These are phyloP conservation scores for Cantharis nigra DNA, from an alignment of 2,888 invertebrate species.

Conservation along the genomic window DNA sequence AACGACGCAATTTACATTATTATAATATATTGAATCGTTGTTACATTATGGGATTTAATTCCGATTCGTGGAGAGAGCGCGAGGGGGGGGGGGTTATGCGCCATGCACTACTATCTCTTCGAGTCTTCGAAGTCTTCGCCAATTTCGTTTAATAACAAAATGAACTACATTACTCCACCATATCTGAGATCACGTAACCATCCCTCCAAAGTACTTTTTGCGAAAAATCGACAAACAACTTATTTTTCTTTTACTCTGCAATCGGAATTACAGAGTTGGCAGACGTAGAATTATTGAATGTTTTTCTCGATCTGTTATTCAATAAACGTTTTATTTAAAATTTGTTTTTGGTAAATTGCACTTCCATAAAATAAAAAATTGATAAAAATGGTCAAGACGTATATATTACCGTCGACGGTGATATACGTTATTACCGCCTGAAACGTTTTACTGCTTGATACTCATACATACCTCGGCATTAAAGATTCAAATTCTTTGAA, in stretches of 20 bases:
- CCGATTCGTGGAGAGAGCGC: neutral
- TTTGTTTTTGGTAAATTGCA: neutral
- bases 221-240: neutral
- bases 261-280: neutral
- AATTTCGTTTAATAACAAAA: neutral
- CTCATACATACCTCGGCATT: neutral
- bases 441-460: slow-evolving; percentile 1
- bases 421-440: neutral
- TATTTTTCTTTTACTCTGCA: neutral
- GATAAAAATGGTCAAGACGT: neutral
- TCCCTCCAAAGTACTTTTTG: neutral
- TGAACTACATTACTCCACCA: neutral
- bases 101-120: neutral
- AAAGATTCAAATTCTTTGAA: slow-evolving; percentile 1
- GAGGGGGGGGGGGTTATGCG: neutral
- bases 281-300: neutral
- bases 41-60: neutral
- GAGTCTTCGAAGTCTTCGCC: neutral
- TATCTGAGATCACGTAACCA: neutral
- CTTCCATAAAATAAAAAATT: neutral
- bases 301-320: neutral
- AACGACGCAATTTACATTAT: neutral
- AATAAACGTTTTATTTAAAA: neutral
- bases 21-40: neutral
- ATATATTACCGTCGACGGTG: neutral